Conservation (phyloP, 2,113 vertebrate genomes). For the Hydrochoerus hydrochaeris region DNA sequence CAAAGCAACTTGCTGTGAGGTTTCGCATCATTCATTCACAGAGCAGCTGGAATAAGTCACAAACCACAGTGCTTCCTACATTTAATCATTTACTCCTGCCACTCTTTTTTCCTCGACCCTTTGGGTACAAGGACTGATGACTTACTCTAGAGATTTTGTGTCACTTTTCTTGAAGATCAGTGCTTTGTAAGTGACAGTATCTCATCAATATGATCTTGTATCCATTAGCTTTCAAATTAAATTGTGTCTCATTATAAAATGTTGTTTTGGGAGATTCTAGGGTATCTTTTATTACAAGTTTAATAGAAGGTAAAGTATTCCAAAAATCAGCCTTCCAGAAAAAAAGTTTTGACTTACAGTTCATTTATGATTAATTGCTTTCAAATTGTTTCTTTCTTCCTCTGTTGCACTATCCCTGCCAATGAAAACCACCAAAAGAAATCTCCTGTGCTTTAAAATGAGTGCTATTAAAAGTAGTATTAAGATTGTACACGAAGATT, state of each 20-base stretch:
- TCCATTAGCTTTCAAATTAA: slow-evolving; percentile 36
- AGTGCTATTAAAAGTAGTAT: neutral
- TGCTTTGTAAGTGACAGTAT: neutral
- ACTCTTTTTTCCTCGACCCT: neutral
- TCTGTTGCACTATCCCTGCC: neutral
- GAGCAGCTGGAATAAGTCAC: neutral
- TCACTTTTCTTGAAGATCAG: slow-evolving; percentile 2
- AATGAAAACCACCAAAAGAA: neutral
- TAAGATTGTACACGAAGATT: neutral
- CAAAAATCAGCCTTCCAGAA: slow-evolving; percentile 24
- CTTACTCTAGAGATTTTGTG: neutral
- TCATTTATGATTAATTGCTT: neutral
- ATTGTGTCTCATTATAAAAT: neutral
- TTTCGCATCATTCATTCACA: neutral
- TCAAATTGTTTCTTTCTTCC: neutral
- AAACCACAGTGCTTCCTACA: neutral
- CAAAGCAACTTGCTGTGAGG: neutral
- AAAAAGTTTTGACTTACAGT: slow-evolving; percentile 31
- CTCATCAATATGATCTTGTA: neutral
- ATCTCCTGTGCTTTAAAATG: neutral
- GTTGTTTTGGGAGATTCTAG: neutral
- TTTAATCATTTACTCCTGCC: neutral
- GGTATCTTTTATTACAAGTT: slow-evolving; percentile 9
- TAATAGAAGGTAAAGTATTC: neutral
- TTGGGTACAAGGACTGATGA: neutral